These are phyloP conservation scores for Asobara japonica DNA, from an alignment of 1,140 invertebrate genomes.

Conservation along the genomic window DNA sequence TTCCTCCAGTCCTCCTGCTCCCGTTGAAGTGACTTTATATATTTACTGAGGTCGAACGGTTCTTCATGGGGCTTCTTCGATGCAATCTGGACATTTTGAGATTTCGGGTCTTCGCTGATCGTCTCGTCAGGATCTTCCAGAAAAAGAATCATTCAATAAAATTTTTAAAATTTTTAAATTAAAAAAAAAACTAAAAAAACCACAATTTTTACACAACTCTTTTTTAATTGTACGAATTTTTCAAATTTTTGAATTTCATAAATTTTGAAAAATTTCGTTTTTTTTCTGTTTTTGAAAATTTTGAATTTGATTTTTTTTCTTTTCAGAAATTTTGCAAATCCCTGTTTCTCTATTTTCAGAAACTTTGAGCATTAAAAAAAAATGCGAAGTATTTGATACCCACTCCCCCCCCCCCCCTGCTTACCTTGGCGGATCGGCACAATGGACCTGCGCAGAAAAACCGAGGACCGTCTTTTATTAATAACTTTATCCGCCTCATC, in stretches of 20 bases:
- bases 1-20: conserved; percentile 51
- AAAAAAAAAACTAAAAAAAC: too few species aligned
- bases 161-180: background rate
- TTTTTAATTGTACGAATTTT: background rate
- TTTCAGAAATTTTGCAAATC: too few species aligned
- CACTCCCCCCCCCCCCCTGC: background rate
- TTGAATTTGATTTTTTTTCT: too few species aligned
- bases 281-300: too few species aligned
- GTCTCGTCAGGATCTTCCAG: background rate
- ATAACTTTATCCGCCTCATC: background rate
- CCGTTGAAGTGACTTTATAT: conserved; percentile 43
- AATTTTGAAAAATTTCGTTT: too few species aligned
- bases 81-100: background rate
- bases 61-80: conserved; percentile 7
- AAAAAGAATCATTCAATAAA: too few species aligned
- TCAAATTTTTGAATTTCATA: background rate
- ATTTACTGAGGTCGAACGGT: conserved; percentile 45
- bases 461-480: conserved; percentile 47
- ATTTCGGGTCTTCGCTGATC: background rate
- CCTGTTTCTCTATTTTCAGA: too few species aligned
- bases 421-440: background rate
- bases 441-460: conserved; percentile 42
- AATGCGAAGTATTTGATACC: conserved; percentile 1
- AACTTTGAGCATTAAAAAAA: too few species aligned
- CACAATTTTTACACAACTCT: background rate